Evolutionary conservation across 1,140 invertebrate species (phyloP), one percentile per base, ranked within the genome.

Genomic region (Cotesia chilonis): DNA sequence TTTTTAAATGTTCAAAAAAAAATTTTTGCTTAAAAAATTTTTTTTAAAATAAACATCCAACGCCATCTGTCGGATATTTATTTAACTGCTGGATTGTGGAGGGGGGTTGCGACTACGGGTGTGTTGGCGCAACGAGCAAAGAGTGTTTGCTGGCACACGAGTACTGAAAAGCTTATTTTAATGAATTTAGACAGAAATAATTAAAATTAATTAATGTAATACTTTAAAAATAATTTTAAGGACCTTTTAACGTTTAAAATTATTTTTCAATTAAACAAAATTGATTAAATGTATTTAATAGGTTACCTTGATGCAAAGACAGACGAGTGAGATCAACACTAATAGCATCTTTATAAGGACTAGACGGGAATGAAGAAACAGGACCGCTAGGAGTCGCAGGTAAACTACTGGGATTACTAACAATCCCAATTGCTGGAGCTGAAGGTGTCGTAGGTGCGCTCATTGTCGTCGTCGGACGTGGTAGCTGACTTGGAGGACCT

Each of bases 391-490:
- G 72, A 12, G 70, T 74, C 51, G 71, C 70, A 12, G 74, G 69
- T 20, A 73, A 20, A 51, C 73, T 77, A 38, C 74, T 65, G 37
- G 78, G 74, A 5, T 64, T 47, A 10, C 41, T 64, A 36, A 64
- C 69, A n/a, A 74, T 67, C 55, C 59, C 75, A 65, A 74, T 79
- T 3, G 76, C 55, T 7, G 79, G 74, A 67, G 77, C 77, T 2
- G 79, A 84, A 9, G 84, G 83, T 12, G 83, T 85, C 54, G 79
- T 84, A 38, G 84, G 83, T 3, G 83, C 82, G 72, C 84, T 85
- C 82, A 81, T 84, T 17, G 83, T 78, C 74, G 81, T 83, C 73
- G 80, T 81, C 2, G 81, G 83, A 36, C 80, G 79, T 9, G 81
- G 75, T 47, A 80, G 68, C 36, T 82, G 83, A 76, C 80, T 84